Conservation (phyloP, 2,113 vertebrate species). For the Grantiella picta region DNA sequence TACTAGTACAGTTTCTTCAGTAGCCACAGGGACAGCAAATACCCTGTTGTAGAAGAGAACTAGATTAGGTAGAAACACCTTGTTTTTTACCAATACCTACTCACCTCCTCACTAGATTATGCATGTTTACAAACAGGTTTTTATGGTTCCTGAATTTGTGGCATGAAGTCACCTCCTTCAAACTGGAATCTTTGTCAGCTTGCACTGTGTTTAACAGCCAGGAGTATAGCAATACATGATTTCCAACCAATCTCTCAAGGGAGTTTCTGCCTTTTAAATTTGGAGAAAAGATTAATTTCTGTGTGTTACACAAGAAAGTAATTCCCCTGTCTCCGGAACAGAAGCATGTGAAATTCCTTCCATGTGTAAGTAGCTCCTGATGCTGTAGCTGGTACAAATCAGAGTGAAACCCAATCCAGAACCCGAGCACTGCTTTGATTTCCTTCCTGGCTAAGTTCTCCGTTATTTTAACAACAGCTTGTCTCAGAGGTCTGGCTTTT, state of each 20-base stretch:
- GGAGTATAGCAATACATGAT: neutral
- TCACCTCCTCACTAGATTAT: neutral
- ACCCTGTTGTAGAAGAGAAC: neutral
- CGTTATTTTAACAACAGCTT: neutral
- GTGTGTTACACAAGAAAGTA: neutral
- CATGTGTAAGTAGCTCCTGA: neutral
- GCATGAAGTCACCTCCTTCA: neutral
- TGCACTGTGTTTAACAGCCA: neutral
- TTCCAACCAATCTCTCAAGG: neutral
- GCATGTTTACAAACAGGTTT: neutral
- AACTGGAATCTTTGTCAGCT: neutral
- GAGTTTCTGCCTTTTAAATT: neutral
- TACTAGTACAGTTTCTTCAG: neutral
- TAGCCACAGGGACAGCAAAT: neutral
- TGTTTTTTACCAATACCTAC: neutral
- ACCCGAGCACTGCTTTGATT: neutral
- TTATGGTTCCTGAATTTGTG: neutral
- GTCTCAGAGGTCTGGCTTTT: neutral
- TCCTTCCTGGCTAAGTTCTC: neutral
- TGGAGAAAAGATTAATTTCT: neutral
- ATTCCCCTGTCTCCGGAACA: neutral
- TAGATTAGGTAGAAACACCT: neutral
- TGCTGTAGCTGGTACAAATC: neutral
- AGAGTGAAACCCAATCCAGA: neutral
- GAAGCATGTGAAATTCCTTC: neutral